Evolutionary conservation across 2,888 invertebrate species (phyloP).

Genomic region (Euplexia lucipara): DNA sequence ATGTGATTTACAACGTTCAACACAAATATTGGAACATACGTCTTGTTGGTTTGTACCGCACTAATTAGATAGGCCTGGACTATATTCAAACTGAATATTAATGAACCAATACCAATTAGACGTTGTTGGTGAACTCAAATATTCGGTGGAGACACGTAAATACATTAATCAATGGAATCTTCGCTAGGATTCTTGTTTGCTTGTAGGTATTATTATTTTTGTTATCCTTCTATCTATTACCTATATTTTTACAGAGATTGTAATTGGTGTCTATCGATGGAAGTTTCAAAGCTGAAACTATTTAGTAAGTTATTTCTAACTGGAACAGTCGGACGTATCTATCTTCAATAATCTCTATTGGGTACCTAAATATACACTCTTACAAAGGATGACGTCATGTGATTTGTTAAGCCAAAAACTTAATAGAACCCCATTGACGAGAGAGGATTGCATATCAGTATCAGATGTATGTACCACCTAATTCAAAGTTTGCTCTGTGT

Average conservation of each 20-base stretch:
- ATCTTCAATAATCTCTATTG: neutral
- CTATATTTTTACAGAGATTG: neutral
- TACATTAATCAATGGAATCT: constrained; percentile 27
- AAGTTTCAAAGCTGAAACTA: neutral
- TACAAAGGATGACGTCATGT: constrained; percentile 17
- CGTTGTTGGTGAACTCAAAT: constrained; percentile 50
- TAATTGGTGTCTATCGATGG: neutral
- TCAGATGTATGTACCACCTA: constrained; percentile 40
- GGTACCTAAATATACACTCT: neutral
- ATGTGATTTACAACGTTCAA: constrained; percentile 88
- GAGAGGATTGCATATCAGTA: constrained; percentile 42
- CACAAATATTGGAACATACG: constrained; percentile 86
- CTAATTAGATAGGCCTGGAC: constrained; percentile 83
- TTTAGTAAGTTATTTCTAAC: neutral
- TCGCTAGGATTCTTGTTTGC: neutral
- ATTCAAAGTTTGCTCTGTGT: constrained; percentile 52
- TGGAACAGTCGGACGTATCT: neutral
- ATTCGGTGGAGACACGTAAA: constrained; percentile 33
- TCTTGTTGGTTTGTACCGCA: constrained; percentile 78
- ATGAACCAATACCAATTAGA: constrained; percentile 72
- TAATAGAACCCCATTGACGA: constrained; percentile 39
- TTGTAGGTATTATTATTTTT: neutral
- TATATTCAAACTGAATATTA: constrained; percentile 81
- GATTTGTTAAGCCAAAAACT: constrained; percentile 42
- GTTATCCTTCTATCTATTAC: neutral